Base-by-base conservation (phyloP, 1,140 invertebrate species). In the Brachionus angularis region DNA sequence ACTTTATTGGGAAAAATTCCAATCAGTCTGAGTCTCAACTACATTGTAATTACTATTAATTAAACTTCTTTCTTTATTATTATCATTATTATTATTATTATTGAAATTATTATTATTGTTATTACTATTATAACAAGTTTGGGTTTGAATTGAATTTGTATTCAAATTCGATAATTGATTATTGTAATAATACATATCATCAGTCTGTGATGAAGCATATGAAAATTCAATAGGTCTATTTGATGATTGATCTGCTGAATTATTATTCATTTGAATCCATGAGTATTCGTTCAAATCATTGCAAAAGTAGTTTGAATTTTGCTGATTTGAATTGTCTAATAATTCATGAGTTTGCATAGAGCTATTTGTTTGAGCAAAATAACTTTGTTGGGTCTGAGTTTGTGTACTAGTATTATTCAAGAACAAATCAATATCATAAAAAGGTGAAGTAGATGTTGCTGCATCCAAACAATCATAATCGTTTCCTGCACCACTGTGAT, bases 401-500 rank as follows among this genome's bases (percentile, higher is more conserved):
- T 58, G 53, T 23, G 53, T 58, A 7, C 31, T 36, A 36, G 53
- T 36, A 36, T 58, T 58, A 31, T 39, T 58, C 8, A 58, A 58
- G 5, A 58, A 58, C 12, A 58, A 23, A 8, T 58, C 53, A 36
- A 58, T 21, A 58, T 58, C 53, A 14, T 36, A 21, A 23, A 58
- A 36, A 23, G 53, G 53, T 10, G 53, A 58, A 7, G 53, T 58
- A 5, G 53, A 58, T 36, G 53, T 58, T n/a, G 53, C 53, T 58
- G 53, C 53, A 58, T 58, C 53, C n/a, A 58, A 58, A 58, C 25
- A 58, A 36, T 58, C 53, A 58, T 58, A 58, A 36, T 58, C 53
- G 25, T 39, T 25, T n/a, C n/a, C n/a, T n/a, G n/a, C n/a, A n/a
- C n/a, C n/a, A n/a, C n/a, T n/a, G n/a, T n/a, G n/a, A n/a, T n/a